Base-by-base conservation (phyloP, 2,888 invertebrate species). In the Elysia crispata region DNA sequence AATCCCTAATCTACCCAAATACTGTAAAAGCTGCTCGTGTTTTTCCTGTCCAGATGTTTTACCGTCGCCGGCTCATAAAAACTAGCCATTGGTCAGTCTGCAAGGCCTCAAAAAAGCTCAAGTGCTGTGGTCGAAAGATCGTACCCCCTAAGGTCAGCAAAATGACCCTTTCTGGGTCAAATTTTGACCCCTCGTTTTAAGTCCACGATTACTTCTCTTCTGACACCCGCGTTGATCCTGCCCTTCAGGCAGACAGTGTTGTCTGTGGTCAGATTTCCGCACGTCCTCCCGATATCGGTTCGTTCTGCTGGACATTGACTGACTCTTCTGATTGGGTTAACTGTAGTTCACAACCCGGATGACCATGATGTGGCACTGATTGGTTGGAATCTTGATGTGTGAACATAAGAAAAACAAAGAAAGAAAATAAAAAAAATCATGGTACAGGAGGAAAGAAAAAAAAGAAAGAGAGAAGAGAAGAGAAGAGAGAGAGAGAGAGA, bases 181-280 rank as follows among this genome's bases (percentile, higher is more conserved):
- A 82, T 80, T 82, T 49, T 81, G 77, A 79, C 82, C 83, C 66
- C 60, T 67, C 50, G 78, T 77, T 81, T 78, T 80, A 69, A 79
- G 81, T 76, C 80, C 82, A 79, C 78, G 83, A 83, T 84, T 83
- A 84, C 81, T 80, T 82, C 79, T 79, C 79, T 81, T 70, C 41
- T 60, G n/a, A 25, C 5, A 23, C n/a, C 60, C 3, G 60, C 5
- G 25, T 41, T 3, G 41, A 41, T 41, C 41, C 5, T 41, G 41
- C 41, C 41, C 41, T 41, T 11, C 41, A 41, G 41, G 41, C 11
- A 41, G 41, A 41, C 41, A 11, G 41, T n/a, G n/a, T 41, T 41
- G 41, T 11, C 41, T 41, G 41, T 41, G 41, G 41, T 41, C 41
- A 41, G 11, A 41, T 41, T 41, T 41, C 41, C 11, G 41, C 3